phyloP scores from a whole-genome alignment of 2,113 vertebrate species.

The Aphelocoma coerulescens region DNA sequence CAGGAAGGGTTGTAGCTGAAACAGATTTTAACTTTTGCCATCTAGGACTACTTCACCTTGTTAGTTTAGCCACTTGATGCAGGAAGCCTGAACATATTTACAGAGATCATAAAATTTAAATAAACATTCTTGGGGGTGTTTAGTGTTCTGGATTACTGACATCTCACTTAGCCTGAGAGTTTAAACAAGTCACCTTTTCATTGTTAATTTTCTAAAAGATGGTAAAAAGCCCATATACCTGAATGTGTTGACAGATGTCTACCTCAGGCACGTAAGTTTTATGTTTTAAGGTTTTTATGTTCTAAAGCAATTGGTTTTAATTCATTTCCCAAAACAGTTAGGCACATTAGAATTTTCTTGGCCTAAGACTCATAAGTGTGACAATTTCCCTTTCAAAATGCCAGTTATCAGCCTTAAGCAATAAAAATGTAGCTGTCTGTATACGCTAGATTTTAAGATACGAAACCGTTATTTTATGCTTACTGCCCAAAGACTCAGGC shows the following conservation, averaged over 20 bases:
- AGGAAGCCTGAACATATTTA: not conserved
- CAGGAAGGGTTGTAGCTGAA: not conserved
- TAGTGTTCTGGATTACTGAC: not conserved
- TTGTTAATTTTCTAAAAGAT: not conserved
- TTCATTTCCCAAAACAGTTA: not conserved
- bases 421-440: not conserved
- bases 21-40: not conserved
- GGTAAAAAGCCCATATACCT: fast-evolving
- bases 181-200: not conserved
- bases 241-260: not conserved
- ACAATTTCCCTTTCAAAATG: not conserved
- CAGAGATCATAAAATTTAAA: not conserved
- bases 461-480: not conserved
- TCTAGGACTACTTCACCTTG: not conserved
- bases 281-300: not conserved
- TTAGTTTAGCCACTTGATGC: not conserved
- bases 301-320: not conserved
- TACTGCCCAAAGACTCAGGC: not conserved
- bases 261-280: not conserved
- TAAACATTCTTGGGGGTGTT: not conserved
- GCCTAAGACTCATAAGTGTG: not conserved
- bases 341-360: not conserved
- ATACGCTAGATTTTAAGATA: not conserved
- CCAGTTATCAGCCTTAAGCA: not conserved
- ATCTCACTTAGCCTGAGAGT: not conserved